Conservation (phyloP, 2,113 vertebrate species). For the Crotalus helleri region DNA sequence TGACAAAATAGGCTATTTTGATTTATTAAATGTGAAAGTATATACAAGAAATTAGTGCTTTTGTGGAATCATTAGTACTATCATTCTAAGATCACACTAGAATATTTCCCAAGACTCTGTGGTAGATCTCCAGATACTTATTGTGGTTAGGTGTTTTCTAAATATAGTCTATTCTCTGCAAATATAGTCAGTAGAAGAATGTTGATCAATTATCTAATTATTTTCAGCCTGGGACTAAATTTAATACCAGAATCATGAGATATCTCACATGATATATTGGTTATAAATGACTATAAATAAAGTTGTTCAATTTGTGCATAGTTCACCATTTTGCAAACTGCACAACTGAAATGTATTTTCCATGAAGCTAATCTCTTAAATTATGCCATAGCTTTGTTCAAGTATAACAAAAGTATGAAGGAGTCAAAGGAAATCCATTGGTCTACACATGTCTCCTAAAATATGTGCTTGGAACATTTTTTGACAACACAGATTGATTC, state of each 20-base stretch:
- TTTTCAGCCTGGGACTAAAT: neutral
- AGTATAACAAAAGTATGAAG: neutral
- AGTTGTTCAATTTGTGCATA: neutral
- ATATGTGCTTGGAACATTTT: no score
- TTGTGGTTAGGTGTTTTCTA: neutral
- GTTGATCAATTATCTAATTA: neutral
- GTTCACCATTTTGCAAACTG: conserved; percentile 8
- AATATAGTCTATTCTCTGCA: neutral
- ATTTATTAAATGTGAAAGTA: neutral
- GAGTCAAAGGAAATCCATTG: neutral
- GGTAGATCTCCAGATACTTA: neutral
- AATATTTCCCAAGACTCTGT: conserved; percentile 17
- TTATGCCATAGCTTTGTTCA: neutral
- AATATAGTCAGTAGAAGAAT: neutral
- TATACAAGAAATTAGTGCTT: neutral
- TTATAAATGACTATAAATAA: conserved; percentile 29
- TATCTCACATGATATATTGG: conserved; percentile 9
- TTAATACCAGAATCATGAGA: conserved; percentile 16
- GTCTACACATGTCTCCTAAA: no score
- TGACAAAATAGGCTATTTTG: neutral
- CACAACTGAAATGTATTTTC: conserved; percentile 17
- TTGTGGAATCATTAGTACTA: neutral
- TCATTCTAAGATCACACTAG: conserved; percentile 16
- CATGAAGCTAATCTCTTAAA: conserved; percentile 21
- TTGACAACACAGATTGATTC: no score